Conservation (phyloP, 1,140 invertebrate species). For the Drosophila santomea region DNA sequence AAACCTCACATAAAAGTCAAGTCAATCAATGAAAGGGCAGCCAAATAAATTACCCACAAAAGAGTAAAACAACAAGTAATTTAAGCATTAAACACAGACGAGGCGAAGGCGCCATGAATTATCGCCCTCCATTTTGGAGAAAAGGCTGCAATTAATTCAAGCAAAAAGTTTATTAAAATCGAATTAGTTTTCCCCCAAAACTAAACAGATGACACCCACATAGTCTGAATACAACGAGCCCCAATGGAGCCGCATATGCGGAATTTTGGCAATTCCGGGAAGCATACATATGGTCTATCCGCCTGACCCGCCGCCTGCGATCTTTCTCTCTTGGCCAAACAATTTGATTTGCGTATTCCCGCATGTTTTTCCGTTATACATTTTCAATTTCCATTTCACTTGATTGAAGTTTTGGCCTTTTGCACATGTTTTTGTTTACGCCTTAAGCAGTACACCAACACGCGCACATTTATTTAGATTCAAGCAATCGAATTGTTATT, state of each 20-base stretch:
- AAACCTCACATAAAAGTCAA: conserved; percentile 61
- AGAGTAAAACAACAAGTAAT: conserved; percentile 32
- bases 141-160: conserved; percentile 26
- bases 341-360: conserved; percentile 43
- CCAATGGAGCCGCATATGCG: conserved; percentile 39
- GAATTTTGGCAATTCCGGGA: conserved; percentile 46
- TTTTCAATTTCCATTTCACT: conserved; percentile 53
- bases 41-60: conserved; percentile 56
- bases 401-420: conserved; percentile 58
- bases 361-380: conserved; percentile 29
- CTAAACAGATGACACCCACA: conserved; percentile 58
- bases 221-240: conserved; percentile 27
- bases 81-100: conserved; percentile 49
- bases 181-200: conserved; percentile 53
- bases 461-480: conserved; percentile 30
- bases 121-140: conserved; percentile 1
- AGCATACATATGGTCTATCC: conserved; percentile 42
- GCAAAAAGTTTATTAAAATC: conserved; percentile 47
- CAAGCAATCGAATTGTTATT: conserved; percentile 31
- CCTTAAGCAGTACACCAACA: conserved; percentile 37
- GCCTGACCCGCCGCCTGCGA: conserved; percentile 34
- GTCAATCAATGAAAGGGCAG: conserved; percentile 56
- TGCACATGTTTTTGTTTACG: conserved; percentile 58
- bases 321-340: conserved; percentile 41
- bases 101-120: conserved; percentile 40